Evolutionary conservation across 2,113 vertebrate genomes (phyloP).

Genomic region (Gopherus evgoodei): DNA sequence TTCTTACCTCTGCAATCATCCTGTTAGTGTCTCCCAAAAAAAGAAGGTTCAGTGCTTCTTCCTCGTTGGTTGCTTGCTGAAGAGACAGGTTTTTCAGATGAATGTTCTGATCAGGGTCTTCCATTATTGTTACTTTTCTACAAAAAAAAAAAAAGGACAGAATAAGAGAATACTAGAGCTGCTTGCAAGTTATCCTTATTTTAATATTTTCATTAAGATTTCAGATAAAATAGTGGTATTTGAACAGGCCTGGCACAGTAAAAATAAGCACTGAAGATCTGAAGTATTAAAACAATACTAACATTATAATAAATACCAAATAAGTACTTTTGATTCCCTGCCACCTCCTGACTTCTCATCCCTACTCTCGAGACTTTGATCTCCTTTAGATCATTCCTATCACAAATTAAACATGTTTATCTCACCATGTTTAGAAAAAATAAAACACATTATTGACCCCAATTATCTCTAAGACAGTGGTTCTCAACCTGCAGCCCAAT

Average conservation of each 20-base stretch:
- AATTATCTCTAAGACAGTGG: neutral
- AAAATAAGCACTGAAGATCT: neutral
- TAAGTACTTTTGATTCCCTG: neutral
- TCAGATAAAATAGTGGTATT: neutral
- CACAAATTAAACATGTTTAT: neutral
- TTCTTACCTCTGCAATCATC: slow-evolving; percentile 94
- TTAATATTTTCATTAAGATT: neutral
- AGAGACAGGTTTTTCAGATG: slow-evolving; percentile 95
- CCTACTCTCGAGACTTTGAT: neutral
- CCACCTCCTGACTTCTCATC: neutral
- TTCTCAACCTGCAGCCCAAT: too few species aligned
- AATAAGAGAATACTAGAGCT: neutral
- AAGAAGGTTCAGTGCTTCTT: slow-evolving; percentile 94
- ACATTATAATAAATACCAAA: neutral
- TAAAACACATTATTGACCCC: neutral
- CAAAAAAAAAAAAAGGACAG: neutral
- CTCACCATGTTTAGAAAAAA: neutral
- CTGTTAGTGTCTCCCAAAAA: slow-evolving; percentile 98
- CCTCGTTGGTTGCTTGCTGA: slow-evolving; percentile 91
- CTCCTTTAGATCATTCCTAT: neutral
- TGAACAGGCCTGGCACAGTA: neutral
- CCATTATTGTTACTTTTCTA: slow-evolving; percentile 94
- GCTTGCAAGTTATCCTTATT: neutral
- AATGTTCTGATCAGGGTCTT: slow-evolving; percentile 95
- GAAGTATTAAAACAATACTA: fast-evolving